These are phyloP conservation scores for Chironomus striatipennis DNA, from an alignment of 1,140 invertebrate species.

Conservation along the genomic window DNA sequence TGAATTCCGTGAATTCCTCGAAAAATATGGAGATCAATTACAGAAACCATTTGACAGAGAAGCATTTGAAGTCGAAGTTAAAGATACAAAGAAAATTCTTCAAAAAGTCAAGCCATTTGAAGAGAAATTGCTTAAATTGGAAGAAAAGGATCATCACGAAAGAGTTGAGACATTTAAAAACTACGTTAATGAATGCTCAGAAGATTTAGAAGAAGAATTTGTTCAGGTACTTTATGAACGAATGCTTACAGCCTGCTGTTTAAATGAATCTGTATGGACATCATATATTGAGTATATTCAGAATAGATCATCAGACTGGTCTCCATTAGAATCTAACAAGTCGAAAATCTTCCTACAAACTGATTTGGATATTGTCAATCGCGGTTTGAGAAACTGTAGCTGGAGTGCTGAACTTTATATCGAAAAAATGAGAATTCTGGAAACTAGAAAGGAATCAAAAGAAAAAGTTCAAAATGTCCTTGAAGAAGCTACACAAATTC, in stretches of 20 bases:
- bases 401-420: conserved; percentile 40
- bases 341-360: conserved; percentile 32
- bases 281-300: conserved; percentile 38
- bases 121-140: conserved; percentile 32
- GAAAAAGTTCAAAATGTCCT: conserved; percentile 31
- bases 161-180: conserved; percentile 30
- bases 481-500: conserved; percentile 29
- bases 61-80: not conserved
- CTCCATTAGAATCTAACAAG: conserved; percentile 29
- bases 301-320: conserved; percentile 36
- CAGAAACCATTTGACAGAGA: conserved; percentile 28
- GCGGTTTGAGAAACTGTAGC: conserved; percentile 40
- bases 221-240: conserved; percentile 30
- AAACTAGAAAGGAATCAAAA: conserved; percentile 33
- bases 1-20: conserved; percentile 37
- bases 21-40: conserved; percentile 28
- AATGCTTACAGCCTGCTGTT: conserved; percentile 30
- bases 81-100: conserved; percentile 29
- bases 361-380: conserved; percentile 36
- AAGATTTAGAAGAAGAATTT: conserved; percentile 28
- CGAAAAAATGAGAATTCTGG: conserved; percentile 34
- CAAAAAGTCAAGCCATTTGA: conserved; percentile 34
- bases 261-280: conserved; percentile 31
- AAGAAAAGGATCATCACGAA: conserved; percentile 32
- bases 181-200: conserved; percentile 28